A percentile compares a stretch with the other conserved stretches of the same genome.
These are phyloP conservation scores for Tenrec ecaudatus DNA, from an alignment of 2,113 vertebrate genomes.

Conservation along the genomic window DNA sequence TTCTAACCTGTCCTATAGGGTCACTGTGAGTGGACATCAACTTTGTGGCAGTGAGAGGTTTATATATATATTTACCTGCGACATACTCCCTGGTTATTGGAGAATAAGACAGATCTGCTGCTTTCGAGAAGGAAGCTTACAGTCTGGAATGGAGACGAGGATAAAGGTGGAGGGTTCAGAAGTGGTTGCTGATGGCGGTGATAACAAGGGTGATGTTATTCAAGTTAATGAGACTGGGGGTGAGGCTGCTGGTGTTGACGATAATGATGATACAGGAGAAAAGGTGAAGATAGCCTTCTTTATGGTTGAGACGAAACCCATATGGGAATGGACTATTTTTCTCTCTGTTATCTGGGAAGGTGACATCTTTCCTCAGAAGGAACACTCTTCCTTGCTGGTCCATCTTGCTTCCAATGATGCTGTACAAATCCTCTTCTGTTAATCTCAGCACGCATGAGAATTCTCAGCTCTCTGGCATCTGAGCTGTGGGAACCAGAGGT, in stretches of 20 bases:
- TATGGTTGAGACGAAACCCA: constrained; percentile 35
- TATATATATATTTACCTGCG: too few relatives aligned
- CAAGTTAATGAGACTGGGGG: too few relatives aligned
- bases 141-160: not conserved
- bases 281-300: constrained; percentile 40
- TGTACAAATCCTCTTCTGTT: constrained; percentile 61
- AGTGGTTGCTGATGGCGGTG: not conserved
- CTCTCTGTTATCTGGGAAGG: not conserved
- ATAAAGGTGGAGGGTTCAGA: not conserved
- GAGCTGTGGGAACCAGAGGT: constrained; percentile 69
- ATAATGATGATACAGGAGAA: constrained; percentile 3
- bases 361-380: constrained; percentile 6
- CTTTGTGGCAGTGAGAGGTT: too few relatives aligned
- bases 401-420: constrained; percentile 50
- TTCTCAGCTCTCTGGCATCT: constrained; percentile 59
- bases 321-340: not conserved
- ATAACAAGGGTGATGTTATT: not conserved
- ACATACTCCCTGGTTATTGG: too few relatives aligned
- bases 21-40: too few relatives aligned
- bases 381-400: constrained; percentile 42
- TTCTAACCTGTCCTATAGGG: too few relatives aligned
- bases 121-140: constrained; percentile 6
- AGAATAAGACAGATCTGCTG: constrained; percentile 12
- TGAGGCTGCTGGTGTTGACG: not conserved
- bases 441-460: constrained; percentile 49